These are phyloP conservation scores for Zosterops pallidus DNA, from an alignment of 2,113 vertebrate genomes.

Conservation along the genomic window DNA sequence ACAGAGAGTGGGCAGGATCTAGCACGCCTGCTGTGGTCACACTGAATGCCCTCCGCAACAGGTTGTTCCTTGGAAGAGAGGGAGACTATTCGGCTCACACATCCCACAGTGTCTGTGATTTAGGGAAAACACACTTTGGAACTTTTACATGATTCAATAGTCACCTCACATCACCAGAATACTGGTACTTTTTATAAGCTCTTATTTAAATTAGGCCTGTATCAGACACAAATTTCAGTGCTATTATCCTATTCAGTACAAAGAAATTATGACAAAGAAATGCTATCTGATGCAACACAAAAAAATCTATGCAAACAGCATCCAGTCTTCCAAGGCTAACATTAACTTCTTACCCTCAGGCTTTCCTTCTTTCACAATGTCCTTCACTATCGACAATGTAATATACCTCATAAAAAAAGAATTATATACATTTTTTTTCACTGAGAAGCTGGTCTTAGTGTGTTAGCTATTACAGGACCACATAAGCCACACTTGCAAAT, in stretches of 20 bases:
- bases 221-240: not conserved
- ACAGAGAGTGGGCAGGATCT: not conserved
- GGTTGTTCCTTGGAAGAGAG: not conserved
- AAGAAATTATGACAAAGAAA: not conserved
- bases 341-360: not conserved
- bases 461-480: not conserved
- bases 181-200: not conserved
- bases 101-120: rapidly evolving
- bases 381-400: not conserved
- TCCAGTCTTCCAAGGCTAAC: not conserved
- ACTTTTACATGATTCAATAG: not conserved
- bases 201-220: not conserved
- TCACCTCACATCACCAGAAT: not conserved
- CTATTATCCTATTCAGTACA: not conserved
- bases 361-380: not conserved
- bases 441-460: not conserved
- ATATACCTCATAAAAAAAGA: not conserved
- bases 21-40: not conserved
- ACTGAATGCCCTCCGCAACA: not conserved
- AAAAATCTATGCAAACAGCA: not conserved
- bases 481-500: not conserved
- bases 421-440: not conserved
- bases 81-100: not conserved
- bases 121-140: not conserved
- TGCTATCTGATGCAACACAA: not conserved